A percentile compares a stretch with the other conserved stretches of the same genome.
These are phyloP conservation scores for Chaetodon trifascialis DNA, from an alignment of 2,113 vertebrate genomes.

Conservation along the genomic window DNA sequence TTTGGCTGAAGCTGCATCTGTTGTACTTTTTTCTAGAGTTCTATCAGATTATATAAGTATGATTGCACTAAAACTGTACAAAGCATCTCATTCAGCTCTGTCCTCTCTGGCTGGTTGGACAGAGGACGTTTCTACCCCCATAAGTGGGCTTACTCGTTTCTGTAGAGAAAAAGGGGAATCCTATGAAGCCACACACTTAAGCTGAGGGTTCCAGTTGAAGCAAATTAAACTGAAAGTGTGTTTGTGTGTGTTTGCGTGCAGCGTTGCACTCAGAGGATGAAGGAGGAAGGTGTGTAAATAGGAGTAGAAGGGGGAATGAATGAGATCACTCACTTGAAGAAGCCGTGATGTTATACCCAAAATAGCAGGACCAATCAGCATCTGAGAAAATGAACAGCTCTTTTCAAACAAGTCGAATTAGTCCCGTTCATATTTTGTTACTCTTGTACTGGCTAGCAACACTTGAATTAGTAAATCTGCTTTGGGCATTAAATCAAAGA, in stretches of 20 bases:
- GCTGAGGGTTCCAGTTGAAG: constrained; percentile 66
- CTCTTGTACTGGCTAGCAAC: neutral
- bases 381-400: constrained; percentile 18
- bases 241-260: neutral
- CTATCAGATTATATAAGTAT: constrained; percentile 57
- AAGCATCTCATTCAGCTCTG: constrained; percentile 41
- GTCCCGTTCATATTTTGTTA: neutral
- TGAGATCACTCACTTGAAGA: neutral
- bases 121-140: constrained; percentile 29
- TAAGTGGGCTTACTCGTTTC: neutral
- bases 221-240: constrained; percentile 4
- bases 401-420: neutral
- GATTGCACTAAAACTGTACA: constrained; percentile 79
- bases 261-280: constrained; percentile 21
- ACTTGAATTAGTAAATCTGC: constrained; percentile 5
- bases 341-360: neutral
- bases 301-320: neutral
- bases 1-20: constrained; percentile 32
- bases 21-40: constrained; percentile 52
- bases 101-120: constrained; percentile 26
- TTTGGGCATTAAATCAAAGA: constrained; percentile 43
- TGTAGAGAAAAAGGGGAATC: constrained; percentile 27
- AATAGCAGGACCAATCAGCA: constrained; percentile 56
- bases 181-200: constrained; percentile 55
- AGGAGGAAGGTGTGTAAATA: constrained; percentile 38